A percentile compares a stretch with the other conserved stretches of the same genome.
Evolutionary conservation across 1,140 invertebrate species (phyloP).

Genomic region (Ditylenchus dipsaci): DNA sequence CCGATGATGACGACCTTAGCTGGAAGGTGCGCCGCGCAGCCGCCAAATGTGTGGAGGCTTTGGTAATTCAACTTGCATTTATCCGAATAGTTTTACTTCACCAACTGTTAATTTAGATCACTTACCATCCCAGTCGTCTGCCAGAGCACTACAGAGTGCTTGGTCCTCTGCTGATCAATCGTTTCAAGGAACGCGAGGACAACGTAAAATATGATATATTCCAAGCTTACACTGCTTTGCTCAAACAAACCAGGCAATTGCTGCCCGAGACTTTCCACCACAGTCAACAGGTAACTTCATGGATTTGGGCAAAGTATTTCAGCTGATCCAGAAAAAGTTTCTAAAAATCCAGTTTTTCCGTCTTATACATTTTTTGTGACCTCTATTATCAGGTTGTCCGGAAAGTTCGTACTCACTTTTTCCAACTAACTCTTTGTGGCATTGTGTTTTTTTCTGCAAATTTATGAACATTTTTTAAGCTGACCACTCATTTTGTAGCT

Average conservation of each 20-base stretch:
- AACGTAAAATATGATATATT: slow-evolving; percentile 97
- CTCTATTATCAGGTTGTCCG: no score
- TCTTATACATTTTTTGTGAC: no score
- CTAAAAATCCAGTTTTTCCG: not conserved
- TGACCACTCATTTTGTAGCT: no score
- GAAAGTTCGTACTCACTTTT: no score
- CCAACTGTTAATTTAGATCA: slow-evolving; percentile 40
- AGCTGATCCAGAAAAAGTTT: not conserved
- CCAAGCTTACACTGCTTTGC: slow-evolving; percentile 85
- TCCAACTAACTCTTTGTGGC: no score
- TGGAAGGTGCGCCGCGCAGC: slow-evolving; percentile 93
- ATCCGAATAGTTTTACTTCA: slow-evolving; percentile 15
- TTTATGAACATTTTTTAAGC: no score
- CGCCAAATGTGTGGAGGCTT: slow-evolving; percentile 91
- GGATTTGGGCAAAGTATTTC: no score
- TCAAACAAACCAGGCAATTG: slow-evolving; percentile 68
- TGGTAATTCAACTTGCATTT: slow-evolving; percentile 65
- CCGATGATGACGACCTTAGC: slow-evolving; percentile 87
- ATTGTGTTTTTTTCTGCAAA: no score
- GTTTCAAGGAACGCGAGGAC: slow-evolving; percentile 81
- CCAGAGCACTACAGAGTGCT: slow-evolving; percentile 82
- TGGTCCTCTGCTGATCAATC: slow-evolving; percentile 29
- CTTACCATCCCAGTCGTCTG: slow-evolving; percentile 81
- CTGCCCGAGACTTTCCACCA: slow-evolving; percentile 21
- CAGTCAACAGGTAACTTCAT: slow-evolving; percentile 18